Conservation (phyloP, 92 coral and sea anemone species). For the Pocillopora meandrina region DNA sequence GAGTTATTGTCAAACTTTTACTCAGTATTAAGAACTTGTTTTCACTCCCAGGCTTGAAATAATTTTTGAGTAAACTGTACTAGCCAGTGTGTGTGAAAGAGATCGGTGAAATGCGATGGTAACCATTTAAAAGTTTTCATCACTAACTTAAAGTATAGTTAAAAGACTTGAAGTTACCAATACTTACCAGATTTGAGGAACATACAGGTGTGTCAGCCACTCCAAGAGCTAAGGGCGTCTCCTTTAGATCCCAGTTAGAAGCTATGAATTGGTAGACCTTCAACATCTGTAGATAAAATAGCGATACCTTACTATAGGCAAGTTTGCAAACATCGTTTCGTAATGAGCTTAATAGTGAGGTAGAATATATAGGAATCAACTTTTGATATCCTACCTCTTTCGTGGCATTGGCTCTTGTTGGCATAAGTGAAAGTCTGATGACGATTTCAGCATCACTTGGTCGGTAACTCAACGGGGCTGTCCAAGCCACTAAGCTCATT, state of each 20-base stretch:
- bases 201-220: background rate
- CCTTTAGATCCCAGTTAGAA: background rate
- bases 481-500: background rate
- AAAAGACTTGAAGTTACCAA: no score
- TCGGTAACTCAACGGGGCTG: background rate
- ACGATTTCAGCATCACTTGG: background rate
- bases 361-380: no score
- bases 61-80: no score
- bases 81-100: no score
- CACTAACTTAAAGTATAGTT: no score
- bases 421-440: background rate
- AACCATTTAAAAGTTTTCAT: no score
- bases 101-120: no score
- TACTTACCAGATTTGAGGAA: background rate
- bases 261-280: conserved; percentile 10
- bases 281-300: background rate
- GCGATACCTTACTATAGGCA: no score
- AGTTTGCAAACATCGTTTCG: background rate
- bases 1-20: no score
- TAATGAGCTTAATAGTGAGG: background rate
- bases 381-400: background rate
- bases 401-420: background rate
- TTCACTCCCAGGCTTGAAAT: no score
- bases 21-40: no score
- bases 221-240: background rate